Evolutionary conservation across 2,113 vertebrate genomes (phyloP).

Genomic region (human (Homo sapiens)): GRCh38 chr21:33335001-33335500

Average conservation of each 20-base stretch:
- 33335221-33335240: background rate
- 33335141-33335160: background rate
- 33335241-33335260: background rate
- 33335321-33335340: background rate
- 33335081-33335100: constrained; percentile 93
- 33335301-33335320: background rate
- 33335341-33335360: background rate
- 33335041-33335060: constrained; percentile 94
- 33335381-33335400: background rate
- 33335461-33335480: background rate
- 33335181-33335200: background rate
- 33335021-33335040: constrained; percentile 98
- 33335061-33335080: constrained; percentile 92
- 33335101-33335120: background rate
- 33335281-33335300: background rate
- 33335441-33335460: background rate
- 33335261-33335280: background rate
- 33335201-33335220: background rate
- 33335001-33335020: constrained; percentile 82
- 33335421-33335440: background rate
- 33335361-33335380: background rate
- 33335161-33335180: background rate
- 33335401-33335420: background rate
- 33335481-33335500: background rate
- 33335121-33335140: background rate